These are phyloP conservation scores for Drosophila repletoides DNA, from an alignment of 1,140 invertebrate genomes.

Conservation along the genomic window DNA sequence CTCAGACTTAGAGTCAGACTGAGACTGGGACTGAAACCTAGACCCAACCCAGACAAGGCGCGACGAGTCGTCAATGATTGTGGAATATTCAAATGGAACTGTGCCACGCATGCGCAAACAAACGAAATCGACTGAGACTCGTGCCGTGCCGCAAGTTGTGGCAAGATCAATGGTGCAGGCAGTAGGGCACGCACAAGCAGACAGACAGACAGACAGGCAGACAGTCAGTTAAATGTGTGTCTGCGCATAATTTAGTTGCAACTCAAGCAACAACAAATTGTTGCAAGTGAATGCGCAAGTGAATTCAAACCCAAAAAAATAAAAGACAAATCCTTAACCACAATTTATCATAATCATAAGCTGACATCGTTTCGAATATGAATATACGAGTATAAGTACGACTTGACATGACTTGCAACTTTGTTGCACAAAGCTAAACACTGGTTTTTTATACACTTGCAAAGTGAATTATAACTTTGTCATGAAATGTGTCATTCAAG, in stretches of 20 bases:
- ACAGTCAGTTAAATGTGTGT: background rate
- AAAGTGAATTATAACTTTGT: no score
- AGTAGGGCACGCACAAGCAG: constrained; percentile 1
- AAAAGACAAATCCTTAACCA: background rate
- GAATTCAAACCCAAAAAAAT: background rate
- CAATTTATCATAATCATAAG: constrained; percentile 11
- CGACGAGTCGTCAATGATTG: constrained; percentile 22
- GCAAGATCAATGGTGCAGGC: constrained; percentile 35
- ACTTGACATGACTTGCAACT: no score
- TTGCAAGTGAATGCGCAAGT: background rate
- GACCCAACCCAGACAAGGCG: constrained; percentile 4
- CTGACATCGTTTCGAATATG: constrained; percentile 14
- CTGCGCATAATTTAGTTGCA: constrained; percentile 57
- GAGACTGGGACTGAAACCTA: background rate
- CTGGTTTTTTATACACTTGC: background rate
- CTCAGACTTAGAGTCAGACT: background rate
- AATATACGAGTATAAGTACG: background rate
- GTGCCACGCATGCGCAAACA: constrained; percentile 73
- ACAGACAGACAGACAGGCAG: background rate
- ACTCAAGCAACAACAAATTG: background rate
- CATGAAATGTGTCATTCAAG: no score
- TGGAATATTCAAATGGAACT: constrained; percentile 66
- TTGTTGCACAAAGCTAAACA: no score
- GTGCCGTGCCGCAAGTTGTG: constrained; percentile 56
- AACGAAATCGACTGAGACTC: constrained; percentile 48